Conservation (phyloP, 1,140 invertebrate species). For the Trachymyrmex septentrionalis region DNA sequence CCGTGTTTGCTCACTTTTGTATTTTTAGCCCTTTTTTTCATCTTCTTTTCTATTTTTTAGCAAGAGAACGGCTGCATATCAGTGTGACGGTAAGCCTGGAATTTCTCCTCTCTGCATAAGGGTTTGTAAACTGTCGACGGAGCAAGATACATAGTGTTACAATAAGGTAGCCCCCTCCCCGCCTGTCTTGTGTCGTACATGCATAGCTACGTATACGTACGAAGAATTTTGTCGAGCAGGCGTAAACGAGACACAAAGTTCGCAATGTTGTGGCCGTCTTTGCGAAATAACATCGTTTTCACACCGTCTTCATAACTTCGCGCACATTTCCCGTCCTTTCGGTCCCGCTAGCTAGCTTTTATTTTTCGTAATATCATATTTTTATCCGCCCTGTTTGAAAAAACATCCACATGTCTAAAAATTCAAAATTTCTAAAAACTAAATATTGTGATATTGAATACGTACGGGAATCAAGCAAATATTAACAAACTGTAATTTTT, state of each 20-base stretch:
- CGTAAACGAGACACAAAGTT: slow-evolving; percentile 64
- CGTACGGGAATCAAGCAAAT: background rate
- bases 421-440: background rate
- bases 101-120: slow-evolving; percentile 28
- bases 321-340: background rate
- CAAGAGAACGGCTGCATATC: slow-evolving; percentile 45
- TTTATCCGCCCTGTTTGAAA: background rate
- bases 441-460: background rate
- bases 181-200: slow-evolving; percentile 20
- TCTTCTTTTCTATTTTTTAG: background rate
- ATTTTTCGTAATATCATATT: slow-evolving; percentile 17
- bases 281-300: slow-evolving; percentile 63
- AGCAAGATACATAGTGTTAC: slow-evolving; percentile 56
- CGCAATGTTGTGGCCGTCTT: slow-evolving; percentile 51
- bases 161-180: slow-evolving; percentile 27
- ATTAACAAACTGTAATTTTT: slow-evolving; percentile 6
- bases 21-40: slow-evolving; percentile 27
- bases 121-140: slow-evolving; percentile 61
- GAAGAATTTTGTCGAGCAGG: slow-evolving; percentile 60
- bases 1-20: slow-evolving; percentile 49
- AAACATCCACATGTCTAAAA: background rate
- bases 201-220: slow-evolving; percentile 11
- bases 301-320: slow-evolving; percentile 38
- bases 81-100: slow-evolving; percentile 54
- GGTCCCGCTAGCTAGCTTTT: background rate